These are phyloP conservation scores for Pollachius pollachius DNA, from an alignment of 2,113 vertebrate genomes.

Conservation along the genomic window DNA sequence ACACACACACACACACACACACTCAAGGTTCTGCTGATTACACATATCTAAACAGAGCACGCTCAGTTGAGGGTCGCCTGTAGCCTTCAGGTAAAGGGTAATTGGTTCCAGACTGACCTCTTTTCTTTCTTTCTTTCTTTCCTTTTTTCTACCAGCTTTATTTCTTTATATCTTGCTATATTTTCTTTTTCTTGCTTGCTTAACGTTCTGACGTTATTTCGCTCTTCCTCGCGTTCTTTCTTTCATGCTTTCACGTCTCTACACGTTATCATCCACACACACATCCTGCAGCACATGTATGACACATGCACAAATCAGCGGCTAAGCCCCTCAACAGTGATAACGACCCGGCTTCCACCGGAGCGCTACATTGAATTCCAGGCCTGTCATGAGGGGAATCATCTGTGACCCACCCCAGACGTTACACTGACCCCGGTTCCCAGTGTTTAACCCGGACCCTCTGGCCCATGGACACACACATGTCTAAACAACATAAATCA, in stretches of 20 bases:
- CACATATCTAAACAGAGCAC: conserved; percentile 1
- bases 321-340: not conserved
- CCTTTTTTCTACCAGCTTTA: not conserved
- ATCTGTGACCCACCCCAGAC: conserved; percentile 52
- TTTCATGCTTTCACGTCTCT: not conserved
- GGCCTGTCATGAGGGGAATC: conserved; percentile 40
- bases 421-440: conserved; percentile 41
- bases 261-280: not conserved
- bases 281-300: not conserved
- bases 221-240: not conserved
- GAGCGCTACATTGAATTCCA: conserved; percentile 26
- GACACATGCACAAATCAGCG: conserved; percentile 10
- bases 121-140: not conserved
- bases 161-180: not conserved
- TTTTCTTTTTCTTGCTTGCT: not conserved
- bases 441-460: conserved; percentile 50
- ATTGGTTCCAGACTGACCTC: not conserved
- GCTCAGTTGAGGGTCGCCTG: not conserved
- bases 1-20: not conserved
- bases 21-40: not conserved
- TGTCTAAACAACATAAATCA: conserved; percentile 69
- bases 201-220: not conserved
- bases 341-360: not conserved
- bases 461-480: conserved; percentile 42
- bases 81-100: not conserved